These are phyloP conservation scores for Xiphophorus couchianus DNA, from an alignment of 2,113 vertebrate genomes.

Conservation along the genomic window DNA sequence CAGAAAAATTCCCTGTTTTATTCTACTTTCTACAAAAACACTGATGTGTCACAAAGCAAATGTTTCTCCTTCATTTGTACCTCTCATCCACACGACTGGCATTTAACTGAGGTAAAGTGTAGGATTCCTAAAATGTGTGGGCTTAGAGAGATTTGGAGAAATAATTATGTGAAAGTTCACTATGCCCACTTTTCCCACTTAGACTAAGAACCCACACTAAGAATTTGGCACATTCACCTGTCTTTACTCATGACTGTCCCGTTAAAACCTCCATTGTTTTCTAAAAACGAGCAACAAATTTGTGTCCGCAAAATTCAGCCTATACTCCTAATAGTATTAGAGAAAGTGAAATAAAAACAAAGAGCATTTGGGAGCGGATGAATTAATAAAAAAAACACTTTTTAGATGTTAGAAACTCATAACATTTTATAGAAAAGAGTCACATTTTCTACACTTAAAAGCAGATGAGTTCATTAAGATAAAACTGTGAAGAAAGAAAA, in stretches of 20 bases:
- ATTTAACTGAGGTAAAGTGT: neutral
- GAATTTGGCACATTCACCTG: neutral
- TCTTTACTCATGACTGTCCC: neutral
- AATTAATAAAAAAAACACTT: neutral
- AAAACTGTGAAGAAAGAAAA: no score
- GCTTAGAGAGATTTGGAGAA: neutral
- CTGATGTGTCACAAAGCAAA: no score
- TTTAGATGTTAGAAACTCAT: neutral
- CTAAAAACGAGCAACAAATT: neutral
- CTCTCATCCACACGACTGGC: neutral
- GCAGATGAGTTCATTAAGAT: no score
- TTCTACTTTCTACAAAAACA: no score
- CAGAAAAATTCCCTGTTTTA: neutral
- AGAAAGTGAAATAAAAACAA: no score
- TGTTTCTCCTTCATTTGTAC: no score
- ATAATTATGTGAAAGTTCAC: no score
- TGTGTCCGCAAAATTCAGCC: no score
- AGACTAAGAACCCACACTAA: neutral
- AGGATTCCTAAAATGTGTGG: neutral
- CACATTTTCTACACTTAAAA: neutral
- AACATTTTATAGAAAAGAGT: neutral
- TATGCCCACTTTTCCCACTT: neutral
- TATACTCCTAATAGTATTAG: no score
- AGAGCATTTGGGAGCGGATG: neutral
- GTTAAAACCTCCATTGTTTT: neutral